Percentiles rank a stretch among this genome's conserved stretches.
Evolutionary conservation across 2,113 vertebrate species (phyloP).

Genomic region (Pterocles gutturalis): DNA sequence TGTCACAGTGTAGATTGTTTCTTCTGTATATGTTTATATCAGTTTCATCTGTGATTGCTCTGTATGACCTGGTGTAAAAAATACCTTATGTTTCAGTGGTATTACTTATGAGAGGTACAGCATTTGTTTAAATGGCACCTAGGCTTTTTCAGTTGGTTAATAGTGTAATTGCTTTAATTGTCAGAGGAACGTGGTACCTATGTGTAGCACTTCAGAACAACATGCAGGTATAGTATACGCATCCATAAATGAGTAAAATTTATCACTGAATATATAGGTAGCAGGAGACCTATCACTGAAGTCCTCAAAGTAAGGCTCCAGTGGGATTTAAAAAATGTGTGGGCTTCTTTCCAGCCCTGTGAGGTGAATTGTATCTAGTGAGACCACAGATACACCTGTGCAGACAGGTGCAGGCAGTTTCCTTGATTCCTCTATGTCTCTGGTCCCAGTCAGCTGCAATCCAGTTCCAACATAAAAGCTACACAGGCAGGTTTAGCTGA

Average conservation of each 20-base stretch:
- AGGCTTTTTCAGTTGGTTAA: neutral
- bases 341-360: constrained; percentile 5
- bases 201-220: neutral
- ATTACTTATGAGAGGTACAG: neutral
- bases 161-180: neutral
- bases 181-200: neutral
- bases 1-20: neutral
- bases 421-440: neutral
- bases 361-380: constrained; percentile 23
- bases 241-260: constrained; percentile 14
- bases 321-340: constrained; percentile 1
- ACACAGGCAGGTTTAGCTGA: neutral
- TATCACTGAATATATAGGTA: neutral
- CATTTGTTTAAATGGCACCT: neutral
- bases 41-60: neutral
- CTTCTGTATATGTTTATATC: neutral
- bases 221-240: neutral
- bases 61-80: neutral
- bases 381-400: neutral
- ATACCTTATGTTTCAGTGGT: neutral
- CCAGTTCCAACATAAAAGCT: neutral
- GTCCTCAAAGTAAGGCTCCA: neutral
- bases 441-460: neutral
- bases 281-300: neutral
- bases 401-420: constrained; percentile 36